Evolutionary conservation across 2,888 invertebrate genomes (phyloP).

Genomic region (Hyalella azteca): DNA sequence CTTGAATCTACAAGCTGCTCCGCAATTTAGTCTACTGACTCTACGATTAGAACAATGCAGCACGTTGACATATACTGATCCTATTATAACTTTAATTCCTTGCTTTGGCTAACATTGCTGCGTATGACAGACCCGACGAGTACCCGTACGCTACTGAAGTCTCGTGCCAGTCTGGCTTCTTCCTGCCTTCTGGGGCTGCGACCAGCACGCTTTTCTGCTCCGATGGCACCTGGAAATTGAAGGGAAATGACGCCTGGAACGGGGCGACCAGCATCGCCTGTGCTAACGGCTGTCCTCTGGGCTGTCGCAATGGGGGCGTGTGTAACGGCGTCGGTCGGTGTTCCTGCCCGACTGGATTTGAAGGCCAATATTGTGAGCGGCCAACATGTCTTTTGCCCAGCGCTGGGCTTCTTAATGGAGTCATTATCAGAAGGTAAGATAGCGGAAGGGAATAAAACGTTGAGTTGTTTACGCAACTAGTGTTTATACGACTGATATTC

Average conservation of each 20-base stretch:
- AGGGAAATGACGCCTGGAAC: background rate
- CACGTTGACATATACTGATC: no score
- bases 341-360: background rate
- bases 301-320: slow-evolving; percentile 21
- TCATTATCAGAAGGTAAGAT: background rate
- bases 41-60: no score
- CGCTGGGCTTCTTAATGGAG: background rate
- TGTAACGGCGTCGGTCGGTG: background rate
- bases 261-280: background rate
- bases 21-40: no score
- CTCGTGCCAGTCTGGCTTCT: background rate
- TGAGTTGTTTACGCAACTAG: no score
- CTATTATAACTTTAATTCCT: no score
- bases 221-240: background rate
- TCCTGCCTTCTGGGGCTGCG: background rate
- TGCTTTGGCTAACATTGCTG: no score
- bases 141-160: background rate
- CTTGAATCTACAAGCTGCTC: no score
- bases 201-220: background rate
- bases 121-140: background rate
- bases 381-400: background rate
- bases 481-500: no score
- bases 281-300: background rate
- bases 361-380: background rate
- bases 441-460: no score